Conservation (phyloP, 2,797 vertebrate species). For the Heterohyrax brucei region DNA sequence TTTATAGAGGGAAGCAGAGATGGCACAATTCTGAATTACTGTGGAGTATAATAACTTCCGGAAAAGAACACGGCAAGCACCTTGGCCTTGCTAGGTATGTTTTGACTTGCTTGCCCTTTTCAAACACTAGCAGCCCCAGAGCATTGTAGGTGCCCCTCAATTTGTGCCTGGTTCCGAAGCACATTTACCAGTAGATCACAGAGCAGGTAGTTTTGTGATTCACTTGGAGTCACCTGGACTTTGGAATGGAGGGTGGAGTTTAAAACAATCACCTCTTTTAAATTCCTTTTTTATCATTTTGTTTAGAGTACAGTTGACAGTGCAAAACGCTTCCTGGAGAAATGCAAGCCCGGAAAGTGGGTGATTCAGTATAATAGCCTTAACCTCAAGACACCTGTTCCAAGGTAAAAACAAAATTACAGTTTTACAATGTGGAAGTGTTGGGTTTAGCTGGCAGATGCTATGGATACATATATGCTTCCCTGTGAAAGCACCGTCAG, state of each 20-base stretch:
- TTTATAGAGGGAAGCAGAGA: neutral
- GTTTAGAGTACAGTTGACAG: constrained; percentile 97
- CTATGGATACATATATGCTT: neutral
- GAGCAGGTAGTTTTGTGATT: constrained; percentile 31
- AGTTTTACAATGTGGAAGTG: neutral
- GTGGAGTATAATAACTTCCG: neutral
- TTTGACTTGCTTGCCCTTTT: neutral
- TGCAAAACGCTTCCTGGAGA: constrained; percentile 95
- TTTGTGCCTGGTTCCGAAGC: neutral
- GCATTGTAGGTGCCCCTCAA: fast-evolving
- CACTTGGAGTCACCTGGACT: neutral
- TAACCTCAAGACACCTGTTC: constrained; percentile 94
- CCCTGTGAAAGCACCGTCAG: neutral
- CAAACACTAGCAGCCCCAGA: neutral
- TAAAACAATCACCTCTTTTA: neutral
- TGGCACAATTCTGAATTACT: neutral
- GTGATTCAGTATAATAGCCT: constrained; percentile 94
- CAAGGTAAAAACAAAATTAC: constrained; percentile 92
- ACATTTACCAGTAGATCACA: neutral
- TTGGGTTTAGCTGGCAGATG: neutral
- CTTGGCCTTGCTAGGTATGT: neutral
- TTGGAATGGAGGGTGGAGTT: neutral
- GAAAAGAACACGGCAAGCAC: neutral
- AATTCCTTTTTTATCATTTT: constrained; percentile 28
- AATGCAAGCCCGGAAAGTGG: constrained; percentile 95